Evolutionary conservation across 2,888 invertebrate genomes (phyloP), one percentile per base, ranked within the genome.

Genomic region (Petrolisthes manimaculis): DNA sequence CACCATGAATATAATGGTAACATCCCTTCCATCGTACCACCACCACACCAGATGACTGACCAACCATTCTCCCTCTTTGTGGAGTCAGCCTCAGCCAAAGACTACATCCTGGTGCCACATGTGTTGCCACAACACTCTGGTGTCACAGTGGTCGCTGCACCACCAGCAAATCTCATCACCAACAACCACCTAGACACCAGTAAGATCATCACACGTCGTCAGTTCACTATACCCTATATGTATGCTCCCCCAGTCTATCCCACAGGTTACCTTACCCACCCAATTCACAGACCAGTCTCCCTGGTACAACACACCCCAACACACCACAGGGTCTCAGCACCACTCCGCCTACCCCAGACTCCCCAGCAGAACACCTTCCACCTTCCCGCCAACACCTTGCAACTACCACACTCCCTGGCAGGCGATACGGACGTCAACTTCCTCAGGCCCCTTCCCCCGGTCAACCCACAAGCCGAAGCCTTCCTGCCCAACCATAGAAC

Each of bases 361-460:
- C 37, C 77, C 14, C 77, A 12, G 18, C 77, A 21, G 14, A 24
- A 12, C 37, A 21, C 77, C 77, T 77, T 51, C 37, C 37, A 37
- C 37, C 37, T 37, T 37, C 37, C 37, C 2, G 37, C 37, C 24
- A 67, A 37, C n/a, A n/a, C 61, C 18, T 54, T 71, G 12, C 12
- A 9, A 14, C 83, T 77, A 74, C 75, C 67, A 9, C 82, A 85
- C 79, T 86, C 90, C n/a, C 79, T 90, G 55, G 84, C 6, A 6
- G 86, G 90, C 8, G 90, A 90, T 83, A 90, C 88, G 6, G 86
- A 86, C 56, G 90, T 90, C 55, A 90, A 90, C 86, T 85, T 67
- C 86, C 51, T 67, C 14, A 75, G 55, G 21, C 88, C 88, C 24
- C 51, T 53, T 21, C 90, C 88, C 14, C 53, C 83, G 9, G 61